These are phyloP conservation scores for Saimiri boliviensis DNA, from an alignment of 2,113 vertebrate genomes.

Conservation along the genomic window DNA sequence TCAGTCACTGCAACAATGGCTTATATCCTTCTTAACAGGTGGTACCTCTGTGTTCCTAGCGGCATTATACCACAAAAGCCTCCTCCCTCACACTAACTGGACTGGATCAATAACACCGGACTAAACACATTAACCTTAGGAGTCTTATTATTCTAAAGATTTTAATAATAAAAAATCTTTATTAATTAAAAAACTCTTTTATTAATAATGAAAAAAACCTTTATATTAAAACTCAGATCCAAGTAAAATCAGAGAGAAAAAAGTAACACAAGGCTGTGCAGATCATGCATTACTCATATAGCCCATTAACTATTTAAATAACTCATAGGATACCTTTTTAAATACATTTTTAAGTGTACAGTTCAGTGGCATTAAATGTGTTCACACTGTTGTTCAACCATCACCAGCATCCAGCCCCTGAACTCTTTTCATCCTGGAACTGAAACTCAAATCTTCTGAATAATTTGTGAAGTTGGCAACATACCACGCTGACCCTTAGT, in stretches of 20 bases:
- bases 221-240: neutral
- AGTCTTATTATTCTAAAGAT: neutral
- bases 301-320: neutral
- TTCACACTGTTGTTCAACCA: neutral
- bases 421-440: neutral
- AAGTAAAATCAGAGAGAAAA: neutral
- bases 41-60: neutral
- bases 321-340: no score
- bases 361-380: neutral
- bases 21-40: no score
- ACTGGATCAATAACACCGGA: neutral
- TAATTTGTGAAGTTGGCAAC: neutral
- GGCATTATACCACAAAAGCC: rapidly evolving
- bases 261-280: neutral
- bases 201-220: no score
- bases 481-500: neutral
- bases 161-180: neutral
- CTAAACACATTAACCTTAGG: neutral
- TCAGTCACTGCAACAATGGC: neutral
- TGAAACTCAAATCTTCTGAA: neutral
- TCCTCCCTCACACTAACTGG: neutral
- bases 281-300: neutral
- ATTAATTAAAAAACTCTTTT: no score
- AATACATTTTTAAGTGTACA: neutral
- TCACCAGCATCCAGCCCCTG: no score